phyloP scores from a whole-genome alignment of 1,140 invertebrate species.

The Drosophila guanche region DNA sequence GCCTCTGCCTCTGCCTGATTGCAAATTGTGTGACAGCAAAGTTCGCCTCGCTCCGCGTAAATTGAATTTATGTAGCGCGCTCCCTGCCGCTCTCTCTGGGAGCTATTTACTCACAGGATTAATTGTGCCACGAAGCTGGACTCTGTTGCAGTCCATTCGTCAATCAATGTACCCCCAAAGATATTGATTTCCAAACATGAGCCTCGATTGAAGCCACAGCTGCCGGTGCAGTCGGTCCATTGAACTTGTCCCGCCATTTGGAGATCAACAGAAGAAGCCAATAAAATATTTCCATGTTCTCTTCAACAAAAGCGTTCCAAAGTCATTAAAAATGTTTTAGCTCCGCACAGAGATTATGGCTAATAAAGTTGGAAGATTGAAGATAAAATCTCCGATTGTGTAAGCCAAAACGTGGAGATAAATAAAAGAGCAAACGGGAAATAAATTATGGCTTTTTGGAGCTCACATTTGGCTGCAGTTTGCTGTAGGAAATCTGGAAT shows the following conservation, averaged over 20 bases:
- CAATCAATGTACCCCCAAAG: constrained; percentile 28
- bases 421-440: too few species aligned
- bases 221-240: constrained; percentile 14
- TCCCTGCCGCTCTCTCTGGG: neutral
- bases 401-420: too few species aligned
- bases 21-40: constrained; percentile 77
- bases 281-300: constrained; percentile 12
- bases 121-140: constrained; percentile 41
- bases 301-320: constrained; percentile 14
- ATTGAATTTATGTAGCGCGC: constrained; percentile 73
- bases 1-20: constrained; percentile 56
- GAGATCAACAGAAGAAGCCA: constrained; percentile 23
- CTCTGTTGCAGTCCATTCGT: constrained; percentile 41
- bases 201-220: constrained; percentile 38
- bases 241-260: constrained; percentile 23
- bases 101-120: constrained; percentile 59
- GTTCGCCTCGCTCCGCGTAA: constrained; percentile 40
- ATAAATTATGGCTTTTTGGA: too few species aligned
- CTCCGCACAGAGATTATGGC: neutral
- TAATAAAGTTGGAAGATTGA: neutral
- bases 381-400: neutral
- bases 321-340: constrained; percentile 18
- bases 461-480: too few species aligned
- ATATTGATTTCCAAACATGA: constrained; percentile 44
- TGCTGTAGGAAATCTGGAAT: too few species aligned